Evolutionary conservation across 2,888 invertebrate species (phyloP), one percentile per base, ranked within the genome.

Genomic region (Philhelius pedissequus): DNA sequence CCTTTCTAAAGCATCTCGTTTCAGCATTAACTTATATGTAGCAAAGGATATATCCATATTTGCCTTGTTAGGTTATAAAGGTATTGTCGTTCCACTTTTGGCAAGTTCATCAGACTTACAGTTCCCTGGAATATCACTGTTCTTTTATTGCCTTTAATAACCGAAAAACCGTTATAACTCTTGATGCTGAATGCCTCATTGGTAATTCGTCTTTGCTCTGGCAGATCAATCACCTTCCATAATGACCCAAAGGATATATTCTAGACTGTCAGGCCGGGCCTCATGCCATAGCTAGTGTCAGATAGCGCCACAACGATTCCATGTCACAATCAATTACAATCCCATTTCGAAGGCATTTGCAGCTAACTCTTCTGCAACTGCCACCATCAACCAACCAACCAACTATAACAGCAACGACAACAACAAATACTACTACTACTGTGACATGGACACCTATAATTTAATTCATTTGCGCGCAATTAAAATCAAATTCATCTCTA

Each of bases 401-500:
- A 48, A 3, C 35, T 13, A 35, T 4, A 38, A 38, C 38, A n/a
- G n/a, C 50, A 56, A 64, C 48, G 32, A 56, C 18, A 54, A 38
- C 40, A 11, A 20, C 52, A 58, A 58, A 43, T 35, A 52, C 81
- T 60, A 58, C 52, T 35, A 52, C 81, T 60, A 78, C 76, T 74
- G 75, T 70, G 80, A 80, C 80, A 80, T 75, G 60, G 80, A 80
- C 80, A 80, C 80, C 71, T 84, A 75, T 84, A 84, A 84, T 84
- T 84, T 84, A 84, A 80, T 84, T 84, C 84, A 84, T 84, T 84
- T 84, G 80, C 80, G 54, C 84, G 84, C 80, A 84, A 84, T 84
- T 84, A 84, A 84, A 84, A 84, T 84, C 75, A 80, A 80, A 84
- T 84, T 71, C 80, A 76, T 79, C 69, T 79, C 83, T 64, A 45